Evolutionary conservation across 1,140 invertebrate genomes (phyloP).

Genomic region (Leptinotarsa defecta): DNA sequence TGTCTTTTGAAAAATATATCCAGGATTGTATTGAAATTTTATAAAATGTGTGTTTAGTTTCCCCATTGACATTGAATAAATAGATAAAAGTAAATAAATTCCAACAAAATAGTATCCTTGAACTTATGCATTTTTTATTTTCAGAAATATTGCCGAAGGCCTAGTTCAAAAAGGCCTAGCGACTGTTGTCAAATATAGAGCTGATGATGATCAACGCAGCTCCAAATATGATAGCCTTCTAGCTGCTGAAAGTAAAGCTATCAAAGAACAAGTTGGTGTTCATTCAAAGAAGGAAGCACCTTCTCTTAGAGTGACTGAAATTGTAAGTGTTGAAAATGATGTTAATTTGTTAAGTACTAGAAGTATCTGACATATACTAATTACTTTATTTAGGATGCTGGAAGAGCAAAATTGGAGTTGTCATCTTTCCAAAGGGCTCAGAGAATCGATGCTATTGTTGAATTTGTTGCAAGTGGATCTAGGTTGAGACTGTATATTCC

Average conservation of each 20-base stretch:
- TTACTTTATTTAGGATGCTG: slow-evolving; percentile 63
- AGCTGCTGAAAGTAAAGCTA: slow-evolving; percentile 90
- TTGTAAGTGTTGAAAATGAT: slow-evolving; percentile 62
- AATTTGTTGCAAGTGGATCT: slow-evolving; percentile 94
- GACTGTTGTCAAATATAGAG: slow-evolving; percentile 88
- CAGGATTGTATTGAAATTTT: no score
- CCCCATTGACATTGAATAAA: no score
- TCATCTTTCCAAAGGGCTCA: slow-evolving; percentile 86
- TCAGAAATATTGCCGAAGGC: slow-evolving; percentile 91
- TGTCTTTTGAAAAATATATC: no score
- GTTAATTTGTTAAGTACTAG: neutral
- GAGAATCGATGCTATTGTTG: slow-evolving; percentile 88
- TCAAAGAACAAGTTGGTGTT: slow-evolving; percentile 82
- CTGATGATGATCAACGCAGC: slow-evolving; percentile 95
- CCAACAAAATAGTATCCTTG: no score
- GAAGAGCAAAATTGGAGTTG: slow-evolving; percentile 89
- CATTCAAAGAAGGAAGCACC: slow-evolving; percentile 86
- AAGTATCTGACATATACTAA: neutral
- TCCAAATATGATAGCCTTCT: slow-evolving; percentile 92
- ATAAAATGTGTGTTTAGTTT: no score
- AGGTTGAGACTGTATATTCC: slow-evolving; percentile 90
- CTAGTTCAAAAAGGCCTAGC: slow-evolving; percentile 91
- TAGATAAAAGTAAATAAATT: no score
- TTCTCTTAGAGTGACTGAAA: slow-evolving; percentile 84
- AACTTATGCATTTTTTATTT: slow-evolving; percentile 17